These are phyloP conservation scores for Drosophila punjabiensis DNA, from an alignment of 1,140 invertebrate species.

Conservation along the genomic window DNA sequence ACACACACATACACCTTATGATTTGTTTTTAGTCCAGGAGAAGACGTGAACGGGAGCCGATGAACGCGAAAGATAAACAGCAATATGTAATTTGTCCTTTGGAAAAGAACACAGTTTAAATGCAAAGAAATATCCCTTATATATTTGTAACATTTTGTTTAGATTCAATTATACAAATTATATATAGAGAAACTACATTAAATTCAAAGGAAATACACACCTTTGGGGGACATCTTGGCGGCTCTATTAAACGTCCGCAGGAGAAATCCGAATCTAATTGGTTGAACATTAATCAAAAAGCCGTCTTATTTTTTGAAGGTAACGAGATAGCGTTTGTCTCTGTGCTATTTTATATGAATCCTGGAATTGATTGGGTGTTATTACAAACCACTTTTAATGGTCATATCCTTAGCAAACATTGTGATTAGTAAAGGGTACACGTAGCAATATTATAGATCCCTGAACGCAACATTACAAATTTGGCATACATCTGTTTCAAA, in stretches of 20 bases:
- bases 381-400: background rate
- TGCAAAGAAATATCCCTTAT: constrained; percentile 33
- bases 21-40: constrained; percentile 59
- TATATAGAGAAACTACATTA: constrained; percentile 58
- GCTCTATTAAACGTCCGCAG: background rate
- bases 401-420: constrained; percentile 1
- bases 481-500: background rate
- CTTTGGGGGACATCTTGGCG: constrained; percentile 8
- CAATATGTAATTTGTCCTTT: constrained; percentile 49
- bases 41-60: constrained; percentile 21
- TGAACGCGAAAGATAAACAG: constrained; percentile 19
- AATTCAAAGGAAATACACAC: constrained; percentile 6
- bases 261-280: constrained; percentile 2
- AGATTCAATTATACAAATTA: constrained; percentile 78
- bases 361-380: background rate
- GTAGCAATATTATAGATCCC: background rate
- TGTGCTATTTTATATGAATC: background rate
- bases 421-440: constrained; percentile 22
- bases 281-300: constrained; percentile 3
- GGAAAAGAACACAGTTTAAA: constrained; percentile 26
- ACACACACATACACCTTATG: constrained; percentile 21
- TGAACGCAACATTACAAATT: background rate
- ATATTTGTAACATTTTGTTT: constrained; percentile 72
- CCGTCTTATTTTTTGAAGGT: constrained; percentile 8
- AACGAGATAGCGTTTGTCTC: no score